phyloP scores from a whole-genome alignment of 2,888 invertebrate species.

The Pyrochroa serraticornis region DNA sequence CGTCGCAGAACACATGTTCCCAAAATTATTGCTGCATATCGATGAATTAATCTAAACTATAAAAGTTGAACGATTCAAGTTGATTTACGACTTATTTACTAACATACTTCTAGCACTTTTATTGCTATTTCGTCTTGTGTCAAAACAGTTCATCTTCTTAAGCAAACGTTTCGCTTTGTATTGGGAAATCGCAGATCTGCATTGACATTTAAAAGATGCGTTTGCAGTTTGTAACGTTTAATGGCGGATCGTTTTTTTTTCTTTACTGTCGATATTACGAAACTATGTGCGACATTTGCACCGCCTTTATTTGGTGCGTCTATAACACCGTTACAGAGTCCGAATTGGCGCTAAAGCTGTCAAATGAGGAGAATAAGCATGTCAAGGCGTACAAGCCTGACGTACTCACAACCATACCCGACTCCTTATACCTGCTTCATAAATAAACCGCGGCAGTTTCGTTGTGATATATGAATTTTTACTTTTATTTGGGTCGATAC shows the following conservation, averaged over 20 bases:
- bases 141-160: too few relatives aligned
- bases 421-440: constrained; percentile 29
- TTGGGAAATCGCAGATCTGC: too few relatives aligned
- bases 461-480: constrained; percentile 34
- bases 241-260: not conserved
- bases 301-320: constrained; percentile 23
- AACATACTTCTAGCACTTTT: too few relatives aligned
- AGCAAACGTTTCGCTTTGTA: too few relatives aligned
- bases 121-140: too few relatives aligned
- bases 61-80: too few relatives aligned
- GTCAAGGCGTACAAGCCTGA: constrained; percentile 41
- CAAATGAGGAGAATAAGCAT: constrained; percentile 40
- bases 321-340: constrained; percentile 27
- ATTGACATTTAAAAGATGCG: too few relatives aligned
- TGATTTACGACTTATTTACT: too few relatives aligned
- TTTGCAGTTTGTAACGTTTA: not conserved
- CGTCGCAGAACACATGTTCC: too few relatives aligned
- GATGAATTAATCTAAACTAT: too few relatives aligned
- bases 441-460: constrained; percentile 38
- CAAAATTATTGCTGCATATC: too few relatives aligned
- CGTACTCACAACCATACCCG: constrained; percentile 31
- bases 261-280: not conserved
- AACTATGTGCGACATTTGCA: constrained; percentile 1
- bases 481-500: constrained; percentile 41
- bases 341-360: constrained; percentile 33